phyloP scores from a whole-genome alignment of 2,888 invertebrate genomes.

The Graphium colonna region DNA sequence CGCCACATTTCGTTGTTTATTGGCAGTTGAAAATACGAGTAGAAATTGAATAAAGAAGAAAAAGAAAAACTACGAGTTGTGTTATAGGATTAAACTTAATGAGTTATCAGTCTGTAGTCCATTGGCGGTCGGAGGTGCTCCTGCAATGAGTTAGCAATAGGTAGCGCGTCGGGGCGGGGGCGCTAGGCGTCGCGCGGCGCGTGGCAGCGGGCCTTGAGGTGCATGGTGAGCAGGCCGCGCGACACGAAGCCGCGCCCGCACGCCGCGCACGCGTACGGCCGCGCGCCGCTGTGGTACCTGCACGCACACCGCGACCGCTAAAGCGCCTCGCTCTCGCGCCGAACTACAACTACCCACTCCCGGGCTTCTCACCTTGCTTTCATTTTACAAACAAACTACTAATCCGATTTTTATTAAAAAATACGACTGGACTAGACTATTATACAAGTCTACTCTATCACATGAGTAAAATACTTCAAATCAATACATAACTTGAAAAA shows the following conservation, averaged over 20 bases:
- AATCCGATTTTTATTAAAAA: no score
- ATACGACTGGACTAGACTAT: no score
- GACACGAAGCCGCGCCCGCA: constrained; percentile 83
- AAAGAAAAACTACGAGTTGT: no score
- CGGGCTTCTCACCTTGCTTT: no score
- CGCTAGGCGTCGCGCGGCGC: no score
- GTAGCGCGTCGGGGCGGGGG: not conserved
- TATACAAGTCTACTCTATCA: no score
- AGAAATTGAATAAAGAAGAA: no score
- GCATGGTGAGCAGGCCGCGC: constrained; percentile 82
- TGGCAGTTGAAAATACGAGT: not conserved
- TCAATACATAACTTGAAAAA: no score
- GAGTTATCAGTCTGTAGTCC: not conserved
- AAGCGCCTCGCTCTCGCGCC: not conserved
- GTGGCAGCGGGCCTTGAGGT: constrained; percentile 74
- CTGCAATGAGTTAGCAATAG: not conserved
- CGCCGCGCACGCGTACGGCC: constrained; percentile 79
- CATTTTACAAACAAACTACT: no score
- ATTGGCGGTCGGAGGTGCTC: no score
- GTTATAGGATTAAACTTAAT: not conserved
- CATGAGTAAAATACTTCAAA: no score
- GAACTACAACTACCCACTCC: no score
- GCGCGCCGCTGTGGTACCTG: constrained; percentile 80
- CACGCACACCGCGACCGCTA: not conserved
- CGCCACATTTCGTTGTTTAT: not conserved